Percentiles rank a stretch among this genome's conserved stretches.
Conservation (phyloP, 1,140 invertebrate genomes). For the Camponotus floridanus region DNA sequence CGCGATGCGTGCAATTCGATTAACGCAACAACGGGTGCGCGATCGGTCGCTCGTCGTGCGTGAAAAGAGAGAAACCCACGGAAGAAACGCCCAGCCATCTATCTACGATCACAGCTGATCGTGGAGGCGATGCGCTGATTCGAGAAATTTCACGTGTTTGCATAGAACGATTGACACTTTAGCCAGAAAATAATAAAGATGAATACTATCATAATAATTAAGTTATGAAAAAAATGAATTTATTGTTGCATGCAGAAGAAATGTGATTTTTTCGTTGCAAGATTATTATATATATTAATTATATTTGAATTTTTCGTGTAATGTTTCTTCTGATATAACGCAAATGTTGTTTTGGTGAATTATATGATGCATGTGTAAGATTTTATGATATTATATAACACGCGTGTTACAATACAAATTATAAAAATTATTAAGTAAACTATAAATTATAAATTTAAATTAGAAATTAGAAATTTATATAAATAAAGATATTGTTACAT, state of each 20-base stretch:
- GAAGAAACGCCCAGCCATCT: conserved; percentile 23
- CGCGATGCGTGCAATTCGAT: conserved; percentile 65
- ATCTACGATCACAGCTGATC: conserved; percentile 24
- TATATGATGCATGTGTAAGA: neutral
- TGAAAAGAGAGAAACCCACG: conserved; percentile 43
- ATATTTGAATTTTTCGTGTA: neutral
- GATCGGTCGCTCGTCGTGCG: conserved; percentile 37
- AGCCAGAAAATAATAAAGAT: neutral
- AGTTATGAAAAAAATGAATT: neutral
- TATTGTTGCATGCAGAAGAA: neutral
- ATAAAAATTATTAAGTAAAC: too few relatives aligned
- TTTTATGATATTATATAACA: neutral
- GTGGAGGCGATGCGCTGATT: conserved; percentile 17
- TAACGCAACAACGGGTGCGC: conserved; percentile 59
- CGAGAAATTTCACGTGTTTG: conserved; percentile 19
- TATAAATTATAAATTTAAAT: too few relatives aligned
- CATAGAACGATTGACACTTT: neutral
- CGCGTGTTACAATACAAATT: neutral
- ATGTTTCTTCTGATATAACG: neutral
- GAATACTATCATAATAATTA: neutral
- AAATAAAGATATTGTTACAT: neutral
- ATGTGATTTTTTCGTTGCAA: neutral
- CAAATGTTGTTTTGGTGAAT: neutral
- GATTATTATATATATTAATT: neutral
- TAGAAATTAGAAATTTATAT: neutral